Evolutionary conservation across 2,888 invertebrate genomes (phyloP), one percentile per base, ranked within the genome.

Genomic region (Meiosimyza platycephala): DNA sequence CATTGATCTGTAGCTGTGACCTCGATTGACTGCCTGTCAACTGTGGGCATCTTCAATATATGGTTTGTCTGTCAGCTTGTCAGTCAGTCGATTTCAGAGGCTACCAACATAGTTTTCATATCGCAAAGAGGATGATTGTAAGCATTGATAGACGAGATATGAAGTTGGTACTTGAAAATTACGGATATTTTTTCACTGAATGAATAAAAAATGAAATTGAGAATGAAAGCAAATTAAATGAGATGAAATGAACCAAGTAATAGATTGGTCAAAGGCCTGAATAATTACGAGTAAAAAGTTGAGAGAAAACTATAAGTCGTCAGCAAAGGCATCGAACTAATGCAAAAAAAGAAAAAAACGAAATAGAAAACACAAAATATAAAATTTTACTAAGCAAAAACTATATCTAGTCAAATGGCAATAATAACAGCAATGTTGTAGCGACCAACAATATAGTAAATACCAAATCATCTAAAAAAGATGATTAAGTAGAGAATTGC

Each of bases 211-310:
- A 70, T 54, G 70, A 54, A 70, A 63, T 72, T 52, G 63, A 40
- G 40, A 59, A 68, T 59, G 16, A 59, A 59, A 18, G 59, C 59
- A 59, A 59, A 13, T 59, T 15, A 28, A 15, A 59, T n/a, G 6
- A 22, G 16, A 28, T 59, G 40, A n/a, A 68, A 68, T 57, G 57
- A 64, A 50, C 12, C 47, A 67, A 77, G 76, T 78, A 76, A 79
- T 82, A 77, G 79, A 81, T 79, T 81, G 82, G 79, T 80, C 82
- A 80, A 81, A 81, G 81, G 81, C 80, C 81, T 81, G 76, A 81
- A 81, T 82, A 82, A 82, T 82, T 80, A 80, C 78, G 73, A 79
- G 75, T 79, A 76, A 78, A 76, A 78, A 74, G 52, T 55, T 75
- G 72, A 73, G 60, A 7, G 72, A 69, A 71, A 66, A 71, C 52